These are phyloP conservation scores for Etia nguti DNA, from an alignment of 2,113 vertebrate genomes.

Conservation along the genomic window DNA sequence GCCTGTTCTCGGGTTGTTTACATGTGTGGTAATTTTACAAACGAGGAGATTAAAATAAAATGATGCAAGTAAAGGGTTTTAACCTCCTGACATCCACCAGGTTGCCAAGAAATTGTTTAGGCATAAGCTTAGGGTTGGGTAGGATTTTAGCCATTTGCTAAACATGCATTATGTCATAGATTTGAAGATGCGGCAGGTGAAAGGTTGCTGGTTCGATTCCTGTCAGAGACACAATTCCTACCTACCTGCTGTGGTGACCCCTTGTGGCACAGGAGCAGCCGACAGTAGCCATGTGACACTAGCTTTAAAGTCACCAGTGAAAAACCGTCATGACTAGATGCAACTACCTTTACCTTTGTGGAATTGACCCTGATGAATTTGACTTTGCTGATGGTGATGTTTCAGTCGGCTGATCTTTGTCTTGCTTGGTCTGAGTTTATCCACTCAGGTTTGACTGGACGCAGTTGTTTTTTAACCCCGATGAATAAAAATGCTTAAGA, in stretches of 20 bases:
- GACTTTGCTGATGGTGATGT: fast-evolving
- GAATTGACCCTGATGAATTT: neutral
- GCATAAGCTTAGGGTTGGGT: fast-evolving
- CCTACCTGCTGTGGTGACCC: neutral
- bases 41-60: neutral
- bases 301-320: neutral
- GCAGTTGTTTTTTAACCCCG: neutral
- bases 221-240: neutral
- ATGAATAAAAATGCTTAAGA: too few species aligned
- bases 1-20: neutral
- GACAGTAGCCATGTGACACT: neutral
- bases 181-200: neutral
- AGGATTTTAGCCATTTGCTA: neutral
- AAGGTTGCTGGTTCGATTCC: neutral
- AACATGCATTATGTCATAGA: neutral
- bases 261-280: neutral
- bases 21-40: fast-evolving
- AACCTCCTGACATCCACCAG: neutral
- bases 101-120: neutral
- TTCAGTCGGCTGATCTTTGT: neutral
- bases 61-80: neutral
- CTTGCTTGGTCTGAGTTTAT: neutral
- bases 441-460: too few species aligned
- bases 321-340: fast-evolving
- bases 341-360: neutral